phyloP scores from a whole-genome alignment of 2,113 vertebrate genomes.

The Phyllostomus discolor region DNA sequence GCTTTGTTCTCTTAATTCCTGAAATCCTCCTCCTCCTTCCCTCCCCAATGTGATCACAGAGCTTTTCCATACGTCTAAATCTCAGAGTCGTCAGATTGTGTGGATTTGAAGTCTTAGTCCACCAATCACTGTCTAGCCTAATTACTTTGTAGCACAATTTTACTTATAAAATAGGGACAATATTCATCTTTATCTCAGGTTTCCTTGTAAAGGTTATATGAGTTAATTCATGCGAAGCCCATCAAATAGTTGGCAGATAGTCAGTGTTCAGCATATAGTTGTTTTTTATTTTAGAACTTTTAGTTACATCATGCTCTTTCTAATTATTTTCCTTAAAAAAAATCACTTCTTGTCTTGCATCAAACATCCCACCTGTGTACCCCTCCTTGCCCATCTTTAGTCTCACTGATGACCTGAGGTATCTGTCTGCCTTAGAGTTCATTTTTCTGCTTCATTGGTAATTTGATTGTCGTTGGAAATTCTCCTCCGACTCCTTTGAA shows the following conservation, averaged over 20 bases:
- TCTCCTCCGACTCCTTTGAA: not conserved
- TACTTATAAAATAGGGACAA: not conserved
- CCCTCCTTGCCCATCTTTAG: not conserved
- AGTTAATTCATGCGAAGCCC: not conserved
- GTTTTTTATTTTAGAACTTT: not conserved
- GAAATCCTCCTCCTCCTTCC: not conserved
- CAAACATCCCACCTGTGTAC: not conserved
- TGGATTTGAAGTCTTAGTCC: not conserved
- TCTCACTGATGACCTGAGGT: not conserved
- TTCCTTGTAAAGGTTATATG: not conserved
- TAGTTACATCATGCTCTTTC: not conserved
- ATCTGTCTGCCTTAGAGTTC: not conserved
- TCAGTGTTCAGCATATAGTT: not conserved
- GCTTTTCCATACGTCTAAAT: not conserved
- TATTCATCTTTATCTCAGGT: not conserved
- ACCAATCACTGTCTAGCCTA: not conserved
- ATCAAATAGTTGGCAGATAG: not conserved
- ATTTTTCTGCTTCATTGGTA: not conserved
- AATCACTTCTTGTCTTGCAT: not conserved
- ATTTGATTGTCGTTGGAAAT: not conserved
- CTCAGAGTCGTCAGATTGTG: not conserved
- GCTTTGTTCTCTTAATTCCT: not conserved
- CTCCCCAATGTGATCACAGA: not conserved
- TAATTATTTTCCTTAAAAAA: not conserved
- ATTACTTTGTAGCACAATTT: slow-evolving; percentile 5